Conservation (phyloP, 2,797 vertebrate genomes). For the Gila robusta region DNA sequence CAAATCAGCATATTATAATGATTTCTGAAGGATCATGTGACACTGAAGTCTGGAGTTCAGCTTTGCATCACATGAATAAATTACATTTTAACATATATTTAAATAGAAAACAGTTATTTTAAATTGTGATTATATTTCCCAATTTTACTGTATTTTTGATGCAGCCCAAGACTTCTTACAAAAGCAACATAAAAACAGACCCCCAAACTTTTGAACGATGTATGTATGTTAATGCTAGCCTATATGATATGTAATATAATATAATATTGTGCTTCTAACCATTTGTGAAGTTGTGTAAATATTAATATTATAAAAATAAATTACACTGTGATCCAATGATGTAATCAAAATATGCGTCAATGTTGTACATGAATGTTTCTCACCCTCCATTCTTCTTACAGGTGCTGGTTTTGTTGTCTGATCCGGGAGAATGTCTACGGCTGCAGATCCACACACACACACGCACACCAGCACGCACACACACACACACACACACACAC, state of each 20-base stretch:
- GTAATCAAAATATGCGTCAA: neutral
- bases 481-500: too few relatives aligned
- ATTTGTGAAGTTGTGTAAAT: neutral
- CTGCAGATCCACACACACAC: neutral
- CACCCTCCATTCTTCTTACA: constrained; percentile 12
- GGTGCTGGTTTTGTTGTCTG: neutral
- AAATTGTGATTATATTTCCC: neutral
- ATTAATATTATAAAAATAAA: neutral
- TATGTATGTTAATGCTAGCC: neutral
- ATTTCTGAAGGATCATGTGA: neutral
- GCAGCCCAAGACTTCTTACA: neutral
- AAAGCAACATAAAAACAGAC: neutral
- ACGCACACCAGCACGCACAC: too few relatives aligned
- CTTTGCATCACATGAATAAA: neutral
- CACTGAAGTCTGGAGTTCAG: neutral
- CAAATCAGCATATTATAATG: neutral
- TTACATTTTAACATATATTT: neutral
- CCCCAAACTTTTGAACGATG: neutral
- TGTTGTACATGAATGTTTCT: neutral
- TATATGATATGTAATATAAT: neutral
- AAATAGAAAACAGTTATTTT: neutral
- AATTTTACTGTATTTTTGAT: neutral
- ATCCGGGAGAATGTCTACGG: neutral
- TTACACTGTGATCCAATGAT: too few relatives aligned
- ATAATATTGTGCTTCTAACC: neutral